These are phyloP conservation scores for Pelochelys cantorii DNA, from an alignment of 2,797 vertebrate genomes.

Conservation along the genomic window DNA sequence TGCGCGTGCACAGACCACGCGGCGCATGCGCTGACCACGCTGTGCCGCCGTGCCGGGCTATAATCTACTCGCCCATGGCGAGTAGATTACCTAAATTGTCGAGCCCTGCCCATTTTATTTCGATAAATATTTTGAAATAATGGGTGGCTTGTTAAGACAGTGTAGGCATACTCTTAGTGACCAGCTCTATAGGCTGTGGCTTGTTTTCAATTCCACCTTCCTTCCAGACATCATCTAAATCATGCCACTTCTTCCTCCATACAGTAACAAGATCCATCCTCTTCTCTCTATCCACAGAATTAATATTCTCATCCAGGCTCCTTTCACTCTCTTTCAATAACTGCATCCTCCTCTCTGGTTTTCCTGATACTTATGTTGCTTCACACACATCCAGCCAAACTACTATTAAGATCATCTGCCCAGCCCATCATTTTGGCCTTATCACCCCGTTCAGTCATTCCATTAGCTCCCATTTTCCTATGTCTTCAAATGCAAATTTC, in stretches of 20 bases:
- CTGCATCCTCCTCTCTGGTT: not conserved
- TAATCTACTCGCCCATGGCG: too few species aligned
- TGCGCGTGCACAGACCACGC: too few species aligned
- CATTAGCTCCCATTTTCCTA: not conserved
- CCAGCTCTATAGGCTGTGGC: not conserved
- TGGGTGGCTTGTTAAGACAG: too few species aligned
- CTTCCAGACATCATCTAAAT: not conserved
- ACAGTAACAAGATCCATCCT: not conserved
- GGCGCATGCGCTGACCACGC: too few species aligned
- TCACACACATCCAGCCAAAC: accelerated
- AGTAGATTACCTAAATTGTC: too few species aligned
- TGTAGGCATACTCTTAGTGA: not conserved
- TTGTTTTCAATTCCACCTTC: not conserved
- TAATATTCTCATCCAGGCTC: not conserved
- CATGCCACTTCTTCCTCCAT: not conserved
- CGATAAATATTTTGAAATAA: too few species aligned
- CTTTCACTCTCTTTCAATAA: not conserved
- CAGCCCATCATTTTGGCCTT: not conserved
- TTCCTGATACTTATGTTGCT: not conserved
- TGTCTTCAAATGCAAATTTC: not conserved
- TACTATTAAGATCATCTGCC: accelerated
- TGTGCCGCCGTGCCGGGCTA: too few species aligned
- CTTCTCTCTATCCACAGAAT: not conserved
- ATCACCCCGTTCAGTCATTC: accelerated
- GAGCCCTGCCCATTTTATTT: too few species aligned